Conservation (phyloP, 1,140 invertebrate species). For the Drosophila micromelanica region DNA sequence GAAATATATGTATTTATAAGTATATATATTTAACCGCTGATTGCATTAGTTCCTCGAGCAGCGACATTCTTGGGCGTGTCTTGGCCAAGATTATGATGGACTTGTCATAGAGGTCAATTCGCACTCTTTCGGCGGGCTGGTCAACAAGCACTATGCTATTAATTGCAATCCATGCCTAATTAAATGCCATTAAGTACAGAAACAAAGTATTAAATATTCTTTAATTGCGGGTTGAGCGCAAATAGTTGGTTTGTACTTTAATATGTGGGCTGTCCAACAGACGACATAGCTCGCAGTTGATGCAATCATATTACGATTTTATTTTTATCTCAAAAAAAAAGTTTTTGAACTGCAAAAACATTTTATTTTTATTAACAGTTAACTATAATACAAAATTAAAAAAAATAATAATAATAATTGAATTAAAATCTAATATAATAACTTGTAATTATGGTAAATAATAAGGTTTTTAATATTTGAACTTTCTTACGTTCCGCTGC, state of each 20-base stretch:
- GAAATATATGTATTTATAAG: background rate
- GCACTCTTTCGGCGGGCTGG: constrained; percentile 8
- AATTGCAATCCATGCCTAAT: constrained; percentile 22
- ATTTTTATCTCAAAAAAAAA: too few species aligned
- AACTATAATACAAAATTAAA: too few species aligned
- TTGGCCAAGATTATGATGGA: background rate
- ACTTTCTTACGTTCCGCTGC: too few species aligned
- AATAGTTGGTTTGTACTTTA: background rate
- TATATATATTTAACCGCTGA: too few species aligned
- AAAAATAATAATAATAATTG: too few species aligned
- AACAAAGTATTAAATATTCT: constrained; percentile 12
- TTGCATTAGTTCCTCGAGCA: background rate
- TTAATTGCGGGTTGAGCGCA: constrained; percentile 6
- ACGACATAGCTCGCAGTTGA: constrained; percentile 25
- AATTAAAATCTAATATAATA: too few species aligned
- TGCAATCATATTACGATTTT: background rate
- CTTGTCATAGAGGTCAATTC: constrained; percentile 28
- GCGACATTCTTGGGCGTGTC: constrained; percentile 18
- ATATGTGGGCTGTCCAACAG: constrained; percentile 1
- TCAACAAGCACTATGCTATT: background rate
- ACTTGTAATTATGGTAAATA: too few species aligned
- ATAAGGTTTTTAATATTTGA: too few species aligned
- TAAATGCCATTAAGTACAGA: constrained; percentile 23
- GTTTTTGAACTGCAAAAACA: too few species aligned
- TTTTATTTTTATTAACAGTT: too few species aligned